Evolutionary conservation across 2,888 invertebrate species (phyloP), one percentile per base, ranked within the genome.

Genomic region (Platynereis dumerilii): DNA sequence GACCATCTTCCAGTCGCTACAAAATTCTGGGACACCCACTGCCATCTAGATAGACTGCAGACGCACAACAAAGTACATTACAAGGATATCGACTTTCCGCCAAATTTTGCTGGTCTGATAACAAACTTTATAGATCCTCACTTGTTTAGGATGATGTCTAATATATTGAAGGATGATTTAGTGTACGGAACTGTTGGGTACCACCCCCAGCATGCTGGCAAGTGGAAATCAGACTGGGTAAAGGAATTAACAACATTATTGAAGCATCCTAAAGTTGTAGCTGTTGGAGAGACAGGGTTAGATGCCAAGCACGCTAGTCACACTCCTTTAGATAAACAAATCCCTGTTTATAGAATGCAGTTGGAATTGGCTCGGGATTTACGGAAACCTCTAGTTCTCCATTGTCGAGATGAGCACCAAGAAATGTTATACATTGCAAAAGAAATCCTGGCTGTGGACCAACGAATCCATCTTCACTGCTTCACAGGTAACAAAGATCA

Each of bases 401-500:
- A 48, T n/a, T 48, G 48, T 22, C 48, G 48, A 5, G 48, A 48
- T n/a, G 22, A 48, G 48, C 48, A 48, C 17, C 20, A 48, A n/a
- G 10, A 48, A 20, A 48, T 48, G 48, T 22, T 48, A n/a, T 5
- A 48, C 3, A 48, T 48, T n/a, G 48, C 48, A n/a, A n/a, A 48
- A 48, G 22, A 48, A 20, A 48, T 48, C 20, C 20, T 48, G 7
- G 76, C 74, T 3, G 63, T 57, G 1, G 66, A 77, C 53, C 73
- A 78, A 54, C 66, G 60, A 26, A 78, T 83, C 42, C 83, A 83
- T 70, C 74, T 77, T 0, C 82, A 83, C 60, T 83, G 83, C 69
- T 83, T 76, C 68, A 80, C 78, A 1, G 77, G 74, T 17, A 64
- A 65, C 44, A 76, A 73, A 75, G 57, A 64, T 2, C 71, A 72